A percentile compares a stretch with the other conserved stretches of the same genome.
These are phyloP conservation scores for Rotaria socialis DNA, from an alignment of 2,888 invertebrate species.

Conservation along the genomic window DNA sequence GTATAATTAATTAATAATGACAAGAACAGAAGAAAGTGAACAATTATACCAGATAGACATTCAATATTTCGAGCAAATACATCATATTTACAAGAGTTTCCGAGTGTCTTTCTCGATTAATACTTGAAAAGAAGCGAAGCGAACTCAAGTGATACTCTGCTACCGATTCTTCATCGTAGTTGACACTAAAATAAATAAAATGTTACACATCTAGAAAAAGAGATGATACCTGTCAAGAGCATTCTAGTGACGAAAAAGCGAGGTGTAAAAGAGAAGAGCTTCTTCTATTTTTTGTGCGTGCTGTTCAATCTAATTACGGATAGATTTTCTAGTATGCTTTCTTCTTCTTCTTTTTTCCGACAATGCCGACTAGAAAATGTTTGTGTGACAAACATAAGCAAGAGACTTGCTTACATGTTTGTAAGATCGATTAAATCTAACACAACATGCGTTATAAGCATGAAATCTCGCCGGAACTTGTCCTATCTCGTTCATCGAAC, in stretches of 20 bases:
- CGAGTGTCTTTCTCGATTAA: conserved; percentile 1
- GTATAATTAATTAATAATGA: conserved; percentile 1
- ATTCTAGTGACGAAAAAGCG: neutral
- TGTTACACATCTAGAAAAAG: neutral
- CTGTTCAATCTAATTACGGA: neutral
- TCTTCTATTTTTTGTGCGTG: neutral
- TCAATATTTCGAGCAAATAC: neutral
- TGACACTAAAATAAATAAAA: conserved; percentile 29
- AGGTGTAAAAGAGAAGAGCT: neutral
- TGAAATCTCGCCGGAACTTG: conserved; percentile 23
- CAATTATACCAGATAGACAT: neutral
- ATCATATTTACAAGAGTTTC: neutral
- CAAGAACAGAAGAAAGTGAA: conserved; percentile 19
- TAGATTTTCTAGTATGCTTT: neutral
- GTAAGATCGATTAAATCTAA: conserved; percentile 18
- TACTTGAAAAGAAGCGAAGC: neutral
- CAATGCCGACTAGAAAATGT: neutral
- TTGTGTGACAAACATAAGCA: neutral
- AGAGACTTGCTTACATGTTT: neutral
- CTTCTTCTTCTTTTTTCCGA: neutral
- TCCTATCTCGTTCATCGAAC: neutral
- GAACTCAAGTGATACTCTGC: neutral
- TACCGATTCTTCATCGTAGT: neutral
- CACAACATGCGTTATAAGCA: neutral
- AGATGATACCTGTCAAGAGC: neutral